phyloP scores from a whole-genome alignment of 2,113 vertebrate species.

The Pseudorhombus dupliciocellatus region DNA sequence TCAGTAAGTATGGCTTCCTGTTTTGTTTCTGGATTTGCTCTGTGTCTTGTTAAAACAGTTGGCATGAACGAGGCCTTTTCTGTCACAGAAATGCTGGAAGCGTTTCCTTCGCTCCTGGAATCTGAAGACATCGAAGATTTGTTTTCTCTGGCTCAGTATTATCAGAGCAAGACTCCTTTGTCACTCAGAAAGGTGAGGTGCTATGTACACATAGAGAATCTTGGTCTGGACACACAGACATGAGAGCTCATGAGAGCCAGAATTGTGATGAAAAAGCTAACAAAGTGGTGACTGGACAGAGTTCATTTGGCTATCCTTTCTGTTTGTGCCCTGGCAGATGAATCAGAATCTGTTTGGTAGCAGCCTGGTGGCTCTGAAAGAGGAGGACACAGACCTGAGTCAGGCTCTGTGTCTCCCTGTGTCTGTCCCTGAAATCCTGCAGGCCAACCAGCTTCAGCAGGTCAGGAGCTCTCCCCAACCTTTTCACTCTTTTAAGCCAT shows the following conservation, averaged over 20 bases:
- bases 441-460: slow-evolving; percentile 96
- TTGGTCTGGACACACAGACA: not conserved
- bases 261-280: not conserved
- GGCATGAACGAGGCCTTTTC: not conserved
- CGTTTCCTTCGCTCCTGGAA: slow-evolving; percentile 88
- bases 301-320: not conserved
- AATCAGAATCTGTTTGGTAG: slow-evolving; percentile 97
- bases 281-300: not conserved
- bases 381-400: slow-evolving; percentile 95
- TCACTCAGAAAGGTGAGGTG: slow-evolving; percentile 93
- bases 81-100: slow-evolving; percentile 87
- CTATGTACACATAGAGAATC: not conserved
- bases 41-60: not conserved
- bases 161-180: slow-evolving; percentile 95
- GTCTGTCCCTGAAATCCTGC: slow-evolving; percentile 96
- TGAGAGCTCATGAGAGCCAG: not conserved
- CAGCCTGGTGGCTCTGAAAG: slow-evolving; percentile 93
- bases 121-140: slow-evolving; percentile 94
- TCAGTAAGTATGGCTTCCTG: slow-evolving; percentile 85
- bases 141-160: slow-evolving; percentile 95
- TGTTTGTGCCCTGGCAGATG: slow-evolving; percentile 79
- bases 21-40: not conserved
- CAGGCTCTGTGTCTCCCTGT: slow-evolving; percentile 95
- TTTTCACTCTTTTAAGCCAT: too few relatives aligned
- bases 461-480: slow-evolving; percentile 74